phyloP scores from a whole-genome alignment of 2,113 vertebrate species.

The Pyrgilauda ruficollis region DNA sequence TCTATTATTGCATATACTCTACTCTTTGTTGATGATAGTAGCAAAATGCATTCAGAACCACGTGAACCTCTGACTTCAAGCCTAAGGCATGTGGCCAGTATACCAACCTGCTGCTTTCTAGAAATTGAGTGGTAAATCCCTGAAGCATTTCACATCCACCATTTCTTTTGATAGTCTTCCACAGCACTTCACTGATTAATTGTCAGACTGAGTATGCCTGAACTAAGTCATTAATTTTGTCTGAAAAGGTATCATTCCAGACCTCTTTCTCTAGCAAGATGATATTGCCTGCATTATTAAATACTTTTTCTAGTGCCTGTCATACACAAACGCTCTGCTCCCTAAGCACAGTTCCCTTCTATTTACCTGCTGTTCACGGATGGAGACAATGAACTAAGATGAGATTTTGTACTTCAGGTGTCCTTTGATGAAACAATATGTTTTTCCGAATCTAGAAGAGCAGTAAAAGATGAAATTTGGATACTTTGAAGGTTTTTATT shows the following conservation, averaged over 20 bases:
- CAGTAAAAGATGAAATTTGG: not conserved
- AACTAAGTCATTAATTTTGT: slow-evolving; percentile 59
- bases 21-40: not conserved
- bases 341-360: not conserved
- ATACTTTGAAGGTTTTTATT: not conserved
- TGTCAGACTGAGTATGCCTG: slow-evolving; percentile 43
- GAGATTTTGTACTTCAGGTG: not conserved
- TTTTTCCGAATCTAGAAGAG: not conserved
- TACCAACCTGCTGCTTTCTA: not conserved
- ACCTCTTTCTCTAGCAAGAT: slow-evolving; percentile 19
- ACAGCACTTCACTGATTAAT: slow-evolving; percentile 53
- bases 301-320: not conserved
- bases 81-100: not conserved
- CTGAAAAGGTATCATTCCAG: slow-evolving; percentile 41
- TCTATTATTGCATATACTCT: not conserved
- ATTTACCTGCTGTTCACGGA: not conserved
- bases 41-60: not conserved
- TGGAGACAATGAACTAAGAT: not conserved
- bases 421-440: not conserved
- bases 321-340: not conserved
- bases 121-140: slow-evolving; percentile 24
- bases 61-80: not conserved
- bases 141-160: slow-evolving; percentile 9
- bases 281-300: slow-evolving; percentile 55
- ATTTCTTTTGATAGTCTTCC: slow-evolving; percentile 9